Evolutionary conservation across 92 coral and sea anemone species (phyloP).

Genomic region (Epizoanthus illoricatus): DNA sequence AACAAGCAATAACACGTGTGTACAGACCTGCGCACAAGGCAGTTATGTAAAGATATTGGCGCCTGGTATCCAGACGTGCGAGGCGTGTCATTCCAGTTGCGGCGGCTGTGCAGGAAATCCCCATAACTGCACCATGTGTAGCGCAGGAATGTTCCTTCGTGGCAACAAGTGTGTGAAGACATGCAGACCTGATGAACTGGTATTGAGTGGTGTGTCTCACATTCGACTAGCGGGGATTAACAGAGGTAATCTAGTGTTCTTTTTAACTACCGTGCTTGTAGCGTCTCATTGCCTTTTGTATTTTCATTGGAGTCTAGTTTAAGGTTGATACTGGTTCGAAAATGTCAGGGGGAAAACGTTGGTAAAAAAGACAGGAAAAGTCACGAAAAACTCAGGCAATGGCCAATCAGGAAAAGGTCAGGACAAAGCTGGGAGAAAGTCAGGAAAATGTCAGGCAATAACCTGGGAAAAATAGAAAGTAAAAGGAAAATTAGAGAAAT

Average conservation of each 20-base stretch:
- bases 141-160: conserved; percentile 16
- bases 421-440: no score
- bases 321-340: no score
- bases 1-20: conserved; percentile 53
- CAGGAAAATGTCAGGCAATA: no score
- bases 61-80: conserved; percentile 27
- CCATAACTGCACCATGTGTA: conserved; percentile 62
- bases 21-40: conserved; percentile 60
- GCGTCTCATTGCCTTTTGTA: no score
- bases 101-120: conserved; percentile 51
- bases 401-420: no score
- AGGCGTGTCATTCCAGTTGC: conserved; percentile 50
- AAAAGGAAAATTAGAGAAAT: no score
- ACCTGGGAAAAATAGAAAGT: no score
- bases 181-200: conserved; percentile 39
- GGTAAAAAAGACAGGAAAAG: no score
- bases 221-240: conserved; percentile 69
- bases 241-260: conserved; percentile 11
- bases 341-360: no score
- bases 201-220: conserved; percentile 70
- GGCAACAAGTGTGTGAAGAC: conserved; percentile 33
- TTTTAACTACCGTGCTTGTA: no score
- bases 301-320: background rate
- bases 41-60: conserved; percentile 35
- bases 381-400: no score